Evolutionary conservation across 1,140 invertebrate species (phyloP).

Genomic region (Microplitis demolitor): DNA sequence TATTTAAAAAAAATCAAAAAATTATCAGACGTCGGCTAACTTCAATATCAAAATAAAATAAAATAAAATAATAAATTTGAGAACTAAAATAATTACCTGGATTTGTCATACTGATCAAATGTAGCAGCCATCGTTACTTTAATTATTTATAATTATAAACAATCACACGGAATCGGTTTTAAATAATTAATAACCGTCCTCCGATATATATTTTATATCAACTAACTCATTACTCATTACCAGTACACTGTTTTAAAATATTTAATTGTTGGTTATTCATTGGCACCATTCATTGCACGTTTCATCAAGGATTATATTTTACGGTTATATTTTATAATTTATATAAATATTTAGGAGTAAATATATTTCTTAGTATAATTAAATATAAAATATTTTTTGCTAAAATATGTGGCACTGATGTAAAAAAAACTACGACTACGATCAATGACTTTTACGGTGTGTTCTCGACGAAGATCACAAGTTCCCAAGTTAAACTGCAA

Average conservation of each 20-base stretch:
- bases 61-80: constrained; percentile 21
- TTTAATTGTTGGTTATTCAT: constrained; percentile 3
- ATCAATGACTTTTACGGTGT: constrained; percentile 26
- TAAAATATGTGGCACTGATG: not conserved
- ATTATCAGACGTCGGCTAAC: no score
- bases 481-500: not conserved
- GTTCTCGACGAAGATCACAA: constrained; percentile 16
- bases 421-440: constrained; percentile 10
- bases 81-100: constrained; percentile 63
- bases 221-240: constrained; percentile 11
- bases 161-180: constrained; percentile 3
- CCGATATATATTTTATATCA: not conserved
- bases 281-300: not conserved
- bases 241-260: not conserved
- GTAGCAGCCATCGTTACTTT: constrained; percentile 64
- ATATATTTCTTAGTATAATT: not conserved
- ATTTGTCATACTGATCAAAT: constrained; percentile 75
- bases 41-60: no score
- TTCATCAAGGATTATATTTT: not conserved
- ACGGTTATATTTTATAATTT: not conserved
- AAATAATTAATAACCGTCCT: constrained; percentile 5
- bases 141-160: not conserved
- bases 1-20: no score
- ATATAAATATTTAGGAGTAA: not conserved
- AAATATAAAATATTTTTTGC: not conserved